Evolutionary conservation across 1,140 invertebrate genomes (phyloP), one percentile per base, ranked within the genome.

Genomic region (Drosophila neocordata): DNA sequence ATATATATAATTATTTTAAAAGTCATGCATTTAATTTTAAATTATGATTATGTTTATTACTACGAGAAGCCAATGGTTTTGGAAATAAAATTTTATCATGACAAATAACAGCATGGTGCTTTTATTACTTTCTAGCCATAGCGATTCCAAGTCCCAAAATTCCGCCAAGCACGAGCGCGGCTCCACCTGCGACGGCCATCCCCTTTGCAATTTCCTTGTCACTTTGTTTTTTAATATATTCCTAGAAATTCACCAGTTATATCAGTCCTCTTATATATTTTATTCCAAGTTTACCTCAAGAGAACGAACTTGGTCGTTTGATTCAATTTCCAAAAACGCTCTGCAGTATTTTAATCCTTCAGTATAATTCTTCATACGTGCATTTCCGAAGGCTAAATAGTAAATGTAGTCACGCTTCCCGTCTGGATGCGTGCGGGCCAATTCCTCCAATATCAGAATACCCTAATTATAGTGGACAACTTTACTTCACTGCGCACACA

Each of bases 351-450:
- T 94, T 48, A 98, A 91, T 0, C 98, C 97, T 92, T 95, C 94
- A 44, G 94, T 93, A 91, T 97, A 98, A 90, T 98, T 96, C 94
- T 96, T 96, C 68, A 99, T 93, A 91, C 97, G 95, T n/a, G 97
- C 96, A 93, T 97, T 96, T 53, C 97, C 98, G 85, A 99, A 95
- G 0, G 97, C 96, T 91, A 99, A 93, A 92, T 98, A 99, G 93
- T 97, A 99, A 18, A 99, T 93, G 91, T 98, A 99, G 93, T 99
- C 98, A 69, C 98, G 92, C 89, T 95, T 96, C 18, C 94, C 95
- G 48, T 96, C 96, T 58, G 94, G 93, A 84, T 95, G 94, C 64
- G 95, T 94, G 73, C 94, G 94, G 77, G 96, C 96, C 15, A 99
- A 92, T 79, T 98, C 96, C 91, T 98, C 96, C 38, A 98, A 91